A percentile compares a stretch with the other conserved stretches of the same genome.
Evolutionary conservation across 2,113 vertebrate genomes (phyloP).

Genomic region (Caranx ignobilis): DNA sequence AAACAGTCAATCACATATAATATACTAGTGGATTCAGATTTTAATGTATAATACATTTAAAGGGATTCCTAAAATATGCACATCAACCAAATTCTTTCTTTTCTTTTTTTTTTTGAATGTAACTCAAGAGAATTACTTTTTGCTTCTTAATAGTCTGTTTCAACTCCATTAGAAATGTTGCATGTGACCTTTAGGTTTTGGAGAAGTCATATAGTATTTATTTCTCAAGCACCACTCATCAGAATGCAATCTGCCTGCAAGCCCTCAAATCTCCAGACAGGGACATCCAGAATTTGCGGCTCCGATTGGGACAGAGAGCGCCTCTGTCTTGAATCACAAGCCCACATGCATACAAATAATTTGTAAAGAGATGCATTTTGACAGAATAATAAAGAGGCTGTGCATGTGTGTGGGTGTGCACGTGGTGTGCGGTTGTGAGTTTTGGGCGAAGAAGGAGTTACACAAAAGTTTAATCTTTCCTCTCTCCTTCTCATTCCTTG

Average conservation of each 20-base stretch:
- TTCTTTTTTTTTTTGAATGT: constrained; percentile 3
- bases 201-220: constrained; percentile 60
- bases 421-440: constrained; percentile 2
- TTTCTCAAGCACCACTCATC: constrained; percentile 70
- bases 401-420: constrained; percentile 26
- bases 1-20: too few species aligned
- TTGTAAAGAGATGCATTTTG: constrained; percentile 68
- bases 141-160: constrained; percentile 13
- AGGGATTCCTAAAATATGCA: not conserved
- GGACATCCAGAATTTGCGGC: constrained; percentile 62
- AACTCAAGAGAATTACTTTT: constrained; percentile 10
- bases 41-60: not conserved
- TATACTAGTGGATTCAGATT: not conserved
- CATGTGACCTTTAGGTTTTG: constrained; percentile 41
- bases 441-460: constrained; percentile 50
- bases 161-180: constrained; percentile 30
- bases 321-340: constrained; percentile 62
- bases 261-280: constrained; percentile 65
- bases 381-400: constrained; percentile 62
- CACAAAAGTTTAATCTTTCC: constrained; percentile 71
- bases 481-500: constrained; percentile 65
- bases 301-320: constrained; percentile 59
- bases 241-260: constrained; percentile 66
- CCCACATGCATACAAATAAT: constrained; percentile 72
- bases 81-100: not conserved